Evolutionary conservation across 2,888 invertebrate species (phyloP), one percentile per base, ranked within the genome.

Genomic region (Blastobasis lacticolella): DNA sequence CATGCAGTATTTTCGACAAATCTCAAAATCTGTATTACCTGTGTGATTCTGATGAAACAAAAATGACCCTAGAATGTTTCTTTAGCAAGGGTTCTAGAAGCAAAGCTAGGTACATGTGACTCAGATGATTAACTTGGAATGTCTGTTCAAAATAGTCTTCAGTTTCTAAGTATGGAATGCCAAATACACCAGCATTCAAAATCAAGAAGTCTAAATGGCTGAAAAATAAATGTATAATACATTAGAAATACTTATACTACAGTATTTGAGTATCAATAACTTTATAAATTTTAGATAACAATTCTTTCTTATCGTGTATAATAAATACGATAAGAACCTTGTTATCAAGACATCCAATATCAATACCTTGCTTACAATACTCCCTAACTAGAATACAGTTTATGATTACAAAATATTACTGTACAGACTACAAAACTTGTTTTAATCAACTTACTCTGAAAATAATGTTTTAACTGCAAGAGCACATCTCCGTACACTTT

Each of bases 31-130:
- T 40, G 4, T 6, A 40, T 48, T 78, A 95, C 94, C 94, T 92
- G 73, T 97, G 97, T 1, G 96, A 95, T 79, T 97, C 95, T 6
- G 97, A 97, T 1, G 97, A 94, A 0, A 98, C 90, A 64, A 97
- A 91, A 4, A 97, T 91, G 41, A 98, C 92, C 66, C 97, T 90
- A 0, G 92, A 90, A 2, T 92, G 92, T 57, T 88, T 90, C 59
- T 89, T 89, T 48, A 97, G 84, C 38, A 94, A 67, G 1, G 93
- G 90, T 62, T 94, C 92, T 46, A 97, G 75, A 47, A 96, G 81
- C 47, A 94, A 74, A 0, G 95, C 93, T 36, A 98, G 78, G 72
- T 96, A 94, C 76, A 94, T 92, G 65, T 95, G 95, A 5, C 94
- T 91, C 50, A 97, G 86, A 78, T 96, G 95, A 74, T 97, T 97